A percentile compares a stretch with the other conserved stretches of the same genome.
These are phyloP conservation scores for Apostichopus parvimensis DNA, from an alignment of 35 echinoderm and acorn worm species.

Conservation along the genomic window DNA sequence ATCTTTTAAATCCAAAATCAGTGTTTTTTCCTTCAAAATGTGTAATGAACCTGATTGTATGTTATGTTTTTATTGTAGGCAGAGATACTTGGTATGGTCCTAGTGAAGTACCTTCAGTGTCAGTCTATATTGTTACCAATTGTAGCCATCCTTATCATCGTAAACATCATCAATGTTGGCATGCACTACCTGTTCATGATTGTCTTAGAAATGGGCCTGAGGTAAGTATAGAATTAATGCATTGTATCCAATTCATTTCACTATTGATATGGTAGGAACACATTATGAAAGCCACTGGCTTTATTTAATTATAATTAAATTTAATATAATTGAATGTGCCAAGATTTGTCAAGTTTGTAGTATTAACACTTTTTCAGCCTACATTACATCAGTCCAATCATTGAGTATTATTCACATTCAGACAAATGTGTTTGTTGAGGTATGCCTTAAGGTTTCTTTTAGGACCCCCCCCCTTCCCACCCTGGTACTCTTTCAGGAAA, in stretches of 20 bases:
- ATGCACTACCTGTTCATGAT: slow-evolving; percentile 23
- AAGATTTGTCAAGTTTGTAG: too few species aligned
- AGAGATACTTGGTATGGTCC: background rate
- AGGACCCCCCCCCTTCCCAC: too few species aligned
- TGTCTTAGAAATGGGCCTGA: slow-evolving; percentile 19
- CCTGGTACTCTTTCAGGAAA: too few species aligned
- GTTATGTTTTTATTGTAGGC: slow-evolving; percentile 6
- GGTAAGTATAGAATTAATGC: slow-evolving; percentile 3
- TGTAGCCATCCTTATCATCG: background rate
- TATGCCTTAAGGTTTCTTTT: background rate
- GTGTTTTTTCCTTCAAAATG: too few species aligned
- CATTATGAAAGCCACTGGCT: too few species aligned
- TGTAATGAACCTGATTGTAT: too few species aligned
- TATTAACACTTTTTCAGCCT: too few species aligned
- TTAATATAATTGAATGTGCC: too few species aligned
- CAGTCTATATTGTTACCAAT: slow-evolving; percentile 39
- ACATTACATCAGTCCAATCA: background rate
- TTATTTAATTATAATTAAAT: too few species aligned
- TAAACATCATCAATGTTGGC: slow-evolving; percentile 28
- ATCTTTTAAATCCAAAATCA: too few species aligned
- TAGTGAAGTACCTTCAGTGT: slow-evolving; percentile 51
- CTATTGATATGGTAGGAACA: too few species aligned
- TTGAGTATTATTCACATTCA: background rate
- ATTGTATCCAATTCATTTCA: too few species aligned
- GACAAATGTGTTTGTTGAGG: background rate